These are phyloP conservation scores for Conopomorpha cramerella DNA, from an alignment of 1,140 invertebrate species.

Conservation along the genomic window DNA sequence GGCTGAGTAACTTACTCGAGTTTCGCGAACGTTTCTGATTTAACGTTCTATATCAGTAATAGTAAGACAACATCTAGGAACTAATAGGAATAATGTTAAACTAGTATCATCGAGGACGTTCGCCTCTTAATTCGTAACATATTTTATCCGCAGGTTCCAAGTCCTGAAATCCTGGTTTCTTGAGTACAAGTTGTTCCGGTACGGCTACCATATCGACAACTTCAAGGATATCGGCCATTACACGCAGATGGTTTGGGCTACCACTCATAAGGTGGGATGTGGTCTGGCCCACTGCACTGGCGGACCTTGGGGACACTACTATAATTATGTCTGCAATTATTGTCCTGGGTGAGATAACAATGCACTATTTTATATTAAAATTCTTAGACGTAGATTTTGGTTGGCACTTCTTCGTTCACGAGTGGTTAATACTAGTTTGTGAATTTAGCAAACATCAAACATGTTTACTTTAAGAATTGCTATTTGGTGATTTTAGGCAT, in stretches of 20 bases:
- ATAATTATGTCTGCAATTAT: constrained; percentile 87
- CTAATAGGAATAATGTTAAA: too few relatives aligned
- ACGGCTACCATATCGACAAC: constrained; percentile 65
- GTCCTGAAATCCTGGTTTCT: constrained; percentile 80
- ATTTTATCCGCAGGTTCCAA: constrained; percentile 68
- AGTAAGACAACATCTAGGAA: not conserved
- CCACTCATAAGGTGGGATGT: constrained; percentile 78
- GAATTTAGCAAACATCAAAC: too few relatives aligned
- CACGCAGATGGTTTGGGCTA: constrained; percentile 84
- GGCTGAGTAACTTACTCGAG: too few relatives aligned
- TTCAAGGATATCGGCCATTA: constrained; percentile 76
- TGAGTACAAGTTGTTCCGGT: constrained; percentile 77
- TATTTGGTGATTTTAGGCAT: too few relatives aligned
- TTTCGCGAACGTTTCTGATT: too few relatives aligned
- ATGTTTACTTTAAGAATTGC: too few relatives aligned
- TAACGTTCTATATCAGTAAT: too few relatives aligned
- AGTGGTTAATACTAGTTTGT: too few relatives aligned
- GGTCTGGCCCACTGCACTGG: constrained; percentile 71
- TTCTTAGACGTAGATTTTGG: not conserved
- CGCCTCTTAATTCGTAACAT: constrained; percentile 1
- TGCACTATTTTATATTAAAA: not conserved
- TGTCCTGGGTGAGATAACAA: constrained; percentile 72
- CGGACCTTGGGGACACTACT: constrained; percentile 68
- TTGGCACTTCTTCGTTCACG: too few relatives aligned
- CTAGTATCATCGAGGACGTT: constrained; percentile 4